Percentiles rank a stretch among this genome's conserved stretches.
Evolutionary conservation across 1,140 invertebrate species (phyloP).

Genomic region (Drosophila pruinosa): DNA sequence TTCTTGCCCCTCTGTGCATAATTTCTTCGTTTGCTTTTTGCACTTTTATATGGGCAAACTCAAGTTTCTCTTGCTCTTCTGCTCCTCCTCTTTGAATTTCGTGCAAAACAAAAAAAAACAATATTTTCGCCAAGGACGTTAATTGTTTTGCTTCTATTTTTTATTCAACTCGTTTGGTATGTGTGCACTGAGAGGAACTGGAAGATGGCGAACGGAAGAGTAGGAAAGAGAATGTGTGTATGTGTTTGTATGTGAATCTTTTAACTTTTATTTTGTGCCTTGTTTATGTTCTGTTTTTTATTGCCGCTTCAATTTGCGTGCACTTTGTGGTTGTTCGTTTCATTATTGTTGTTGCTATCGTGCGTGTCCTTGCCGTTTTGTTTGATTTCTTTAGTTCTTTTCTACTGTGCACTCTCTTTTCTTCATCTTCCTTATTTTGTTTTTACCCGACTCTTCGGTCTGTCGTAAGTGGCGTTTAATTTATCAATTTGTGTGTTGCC

Average conservation of each 20-base stretch:
- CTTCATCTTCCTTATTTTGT: not conserved
- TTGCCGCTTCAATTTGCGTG: conserved; percentile 74
- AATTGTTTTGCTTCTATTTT: conserved; percentile 82
- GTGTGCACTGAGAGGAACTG: conserved; percentile 3
- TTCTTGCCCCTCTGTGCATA: conserved; percentile 57
- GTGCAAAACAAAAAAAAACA: conserved; percentile 62
- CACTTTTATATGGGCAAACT: conserved; percentile 69
- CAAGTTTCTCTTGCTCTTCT: conserved; percentile 42
- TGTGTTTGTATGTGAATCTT: conserved; percentile 46
- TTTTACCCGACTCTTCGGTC: conserved; percentile 3
- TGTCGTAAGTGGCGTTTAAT: conserved; percentile 76
- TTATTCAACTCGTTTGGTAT: conserved; percentile 47
- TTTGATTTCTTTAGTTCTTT: conserved; percentile 64
- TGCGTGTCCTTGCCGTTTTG: conserved; percentile 74
- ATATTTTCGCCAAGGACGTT: conserved; percentile 80
- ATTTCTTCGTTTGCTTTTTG: conserved; percentile 70
- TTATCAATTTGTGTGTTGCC: conserved; percentile 80
- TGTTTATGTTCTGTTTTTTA: conserved; percentile 68
- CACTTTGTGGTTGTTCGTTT: conserved; percentile 60
- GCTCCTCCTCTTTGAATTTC: conserved; percentile 6
- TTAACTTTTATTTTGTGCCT: conserved; percentile 76
- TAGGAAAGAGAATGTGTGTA: conserved; percentile 11
- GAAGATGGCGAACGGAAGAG: conserved; percentile 3
- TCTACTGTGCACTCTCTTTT: conserved; percentile 11
- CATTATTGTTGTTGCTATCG: conserved; percentile 34